A percentile compares a stretch with the other conserved stretches of the same genome.
Conservation (phyloP, 2,113 vertebrate species). For the Lagopus leucura region DNA sequence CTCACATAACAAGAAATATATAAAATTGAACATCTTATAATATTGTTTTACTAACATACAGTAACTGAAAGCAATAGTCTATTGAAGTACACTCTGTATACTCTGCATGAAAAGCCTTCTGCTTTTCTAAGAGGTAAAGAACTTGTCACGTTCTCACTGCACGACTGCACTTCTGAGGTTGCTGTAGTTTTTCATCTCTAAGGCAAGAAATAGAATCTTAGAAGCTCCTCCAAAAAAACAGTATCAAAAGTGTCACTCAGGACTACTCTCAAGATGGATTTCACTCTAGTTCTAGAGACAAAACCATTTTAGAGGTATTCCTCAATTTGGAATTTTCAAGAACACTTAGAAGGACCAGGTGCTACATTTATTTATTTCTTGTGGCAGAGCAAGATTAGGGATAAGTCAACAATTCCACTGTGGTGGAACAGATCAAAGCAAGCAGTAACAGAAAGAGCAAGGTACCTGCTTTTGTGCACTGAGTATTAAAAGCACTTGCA, state of each 20-base stretch:
- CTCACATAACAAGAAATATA: background rate
- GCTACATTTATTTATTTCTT: background rate
- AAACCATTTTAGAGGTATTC: background rate
- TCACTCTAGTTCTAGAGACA: background rate
- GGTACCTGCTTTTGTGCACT: background rate
- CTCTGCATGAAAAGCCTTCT: background rate
- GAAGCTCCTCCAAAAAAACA: background rate
- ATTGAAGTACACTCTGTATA: background rate
- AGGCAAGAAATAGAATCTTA: background rate
- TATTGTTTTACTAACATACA: background rate
- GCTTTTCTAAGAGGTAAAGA: background rate
- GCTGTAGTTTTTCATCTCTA: background rate
- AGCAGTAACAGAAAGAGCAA: background rate
- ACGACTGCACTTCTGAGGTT: background rate
- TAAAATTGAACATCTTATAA: background rate
- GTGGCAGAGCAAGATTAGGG: background rate
- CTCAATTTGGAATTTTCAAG: background rate
- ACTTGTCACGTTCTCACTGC: background rate
- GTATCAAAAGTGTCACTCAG: background rate
- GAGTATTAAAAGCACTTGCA: background rate
- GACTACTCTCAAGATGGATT: background rate
- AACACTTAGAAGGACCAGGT: background rate
- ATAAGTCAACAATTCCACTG: background rate
- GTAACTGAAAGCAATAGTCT: background rate
- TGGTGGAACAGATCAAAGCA: background rate